These are phyloP conservation scores for Diabrotica undecimpunctata DNA, from an alignment of 1,140 invertebrate species.

Conservation along the genomic window DNA sequence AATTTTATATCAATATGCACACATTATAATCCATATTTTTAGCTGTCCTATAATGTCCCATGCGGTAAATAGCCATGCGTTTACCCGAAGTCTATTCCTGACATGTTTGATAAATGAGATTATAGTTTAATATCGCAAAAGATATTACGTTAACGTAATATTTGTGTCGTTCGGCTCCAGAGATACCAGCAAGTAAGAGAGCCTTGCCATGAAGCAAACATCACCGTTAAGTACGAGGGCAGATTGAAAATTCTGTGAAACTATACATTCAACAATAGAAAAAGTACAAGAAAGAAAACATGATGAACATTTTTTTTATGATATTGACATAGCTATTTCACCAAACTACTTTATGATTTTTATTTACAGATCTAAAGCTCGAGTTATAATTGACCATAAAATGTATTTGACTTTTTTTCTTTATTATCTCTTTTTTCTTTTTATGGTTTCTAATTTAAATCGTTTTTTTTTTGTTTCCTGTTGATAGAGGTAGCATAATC, in stretches of 20 bases:
- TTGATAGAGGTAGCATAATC: too few species aligned
- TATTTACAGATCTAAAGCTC: too few species aligned
- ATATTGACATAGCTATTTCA: too few species aligned
- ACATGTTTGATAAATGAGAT: constrained; percentile 23
- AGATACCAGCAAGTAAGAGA: not conserved
- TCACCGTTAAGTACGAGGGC: not conserved
- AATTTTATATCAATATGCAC: not conserved
- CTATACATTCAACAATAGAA: too few species aligned
- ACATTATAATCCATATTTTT: not conserved
- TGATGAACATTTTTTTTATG: too few species aligned
- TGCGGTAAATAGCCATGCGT: not conserved
- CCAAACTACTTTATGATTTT: too few species aligned
- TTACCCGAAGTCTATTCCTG: not conserved
- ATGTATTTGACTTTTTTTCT: too few species aligned
- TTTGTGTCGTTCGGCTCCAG: constrained; percentile 14
- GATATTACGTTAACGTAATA: constrained; percentile 16
- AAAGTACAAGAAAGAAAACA: too few species aligned
- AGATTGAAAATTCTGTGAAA: not conserved
- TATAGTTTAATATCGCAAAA: constrained; percentile 21
- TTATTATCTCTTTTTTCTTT: too few species aligned
- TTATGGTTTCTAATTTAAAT: too few species aligned
- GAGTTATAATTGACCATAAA: too few species aligned
- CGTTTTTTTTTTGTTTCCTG: too few species aligned
- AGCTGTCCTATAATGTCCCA: not conserved
- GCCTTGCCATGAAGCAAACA: not conserved